Base-by-base conservation (phyloP, 2,888 invertebrate genomes). In the Limnephilus marmoratus region DNA sequence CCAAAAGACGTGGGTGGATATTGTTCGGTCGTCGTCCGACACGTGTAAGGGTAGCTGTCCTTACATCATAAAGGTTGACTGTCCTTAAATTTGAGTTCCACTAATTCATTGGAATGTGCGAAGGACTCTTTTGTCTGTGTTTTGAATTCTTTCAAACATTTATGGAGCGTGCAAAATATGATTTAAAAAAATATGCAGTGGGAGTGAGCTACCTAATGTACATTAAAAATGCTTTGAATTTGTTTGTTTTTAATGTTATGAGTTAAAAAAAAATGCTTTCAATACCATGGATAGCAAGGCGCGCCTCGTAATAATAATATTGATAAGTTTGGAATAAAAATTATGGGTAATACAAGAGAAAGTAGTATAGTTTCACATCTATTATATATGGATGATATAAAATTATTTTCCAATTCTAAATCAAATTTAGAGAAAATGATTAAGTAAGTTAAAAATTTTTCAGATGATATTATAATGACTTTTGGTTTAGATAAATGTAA, bases 31-130 rank as follows among this genome's bases (percentile, higher is more conserved):
- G 68, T 68, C 24, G 24, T 9, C 68, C 2, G 9, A n/a, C 68
- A 68, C 68, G n/a, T 68, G 7, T n/a, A n/a, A 7, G 68, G 68
- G 68, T 68, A 68, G 7, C 68, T 68, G 24, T 24, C n/a, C 68
- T 68, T 68, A n/a, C 24, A 24, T 68, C 68, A 68, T n/a, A 68
- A 68, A 68, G 68, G 68, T 68, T 68, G 68, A n/a, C 68, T 68
- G 68, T 68, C 24, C 83, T 83, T 83, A 83, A 37, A 83, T 83
- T 37, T 37, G 41, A 83, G 37, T 83, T 83, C 68, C 68, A n/a
- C 68, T n/a, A 68, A n/a, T n/a, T 68, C n/a, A 9, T 11, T 18
- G 68, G 68, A 68, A 68, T 68, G n/a, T 68, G 24, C 68, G 24
- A 24, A 24, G 24, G 24, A 68, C 68, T 68, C 24, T 24, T 68